Base-by-base conservation (phyloP, 2,888 invertebrate genomes). In the Dusona sp. region DNA sequence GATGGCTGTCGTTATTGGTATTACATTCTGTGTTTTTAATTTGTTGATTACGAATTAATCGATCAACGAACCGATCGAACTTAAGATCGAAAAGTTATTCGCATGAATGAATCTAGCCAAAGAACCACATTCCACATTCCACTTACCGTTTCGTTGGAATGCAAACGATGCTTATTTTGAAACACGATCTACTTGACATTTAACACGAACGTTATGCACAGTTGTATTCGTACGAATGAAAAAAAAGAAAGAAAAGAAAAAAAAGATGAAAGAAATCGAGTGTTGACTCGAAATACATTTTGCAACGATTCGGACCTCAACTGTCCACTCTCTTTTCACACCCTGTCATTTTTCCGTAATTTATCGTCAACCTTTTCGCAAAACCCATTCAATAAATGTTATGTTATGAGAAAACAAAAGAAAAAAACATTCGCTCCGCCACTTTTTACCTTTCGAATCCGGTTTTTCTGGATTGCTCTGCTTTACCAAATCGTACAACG, bases 401-500 rank as follows among this genome's bases (percentile, higher is more conserved):
- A 33, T 7, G 36, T 29, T 33, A 74, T 11, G 45, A 42, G 33
- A 33, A n/a, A n/a, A 42, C 38, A 25, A 51, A 19, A 22, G 0
- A 33, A 33, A 70, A 45, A 67, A 22, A 67, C 22, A 19, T 29
- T 48, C 0, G 42, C 22, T 8, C 6, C 8, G 16, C 33, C 38
- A 77, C 25, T 72, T 73, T 79, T 88, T 89, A 90, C 90, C 90
- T 90, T 87, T 89, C 38, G 78, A 72, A 77, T 89, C 88, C 72
- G 88, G 86, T 84, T 88, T 88, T 81, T 88, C 85, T 22, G 70
- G 73, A 73, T 67, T 70, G 78, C 86, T 87, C 84, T 79, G 87
- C 73, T 85, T 86, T 29, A 84, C 85, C 82, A 94, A 75, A 85
- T 94, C 93, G 87, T 93, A 93, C 74, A 87, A 74, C 16, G 94